phyloP scores from a whole-genome alignment of 2,888 invertebrate species.

The Drosophila aldrichi region DNA sequence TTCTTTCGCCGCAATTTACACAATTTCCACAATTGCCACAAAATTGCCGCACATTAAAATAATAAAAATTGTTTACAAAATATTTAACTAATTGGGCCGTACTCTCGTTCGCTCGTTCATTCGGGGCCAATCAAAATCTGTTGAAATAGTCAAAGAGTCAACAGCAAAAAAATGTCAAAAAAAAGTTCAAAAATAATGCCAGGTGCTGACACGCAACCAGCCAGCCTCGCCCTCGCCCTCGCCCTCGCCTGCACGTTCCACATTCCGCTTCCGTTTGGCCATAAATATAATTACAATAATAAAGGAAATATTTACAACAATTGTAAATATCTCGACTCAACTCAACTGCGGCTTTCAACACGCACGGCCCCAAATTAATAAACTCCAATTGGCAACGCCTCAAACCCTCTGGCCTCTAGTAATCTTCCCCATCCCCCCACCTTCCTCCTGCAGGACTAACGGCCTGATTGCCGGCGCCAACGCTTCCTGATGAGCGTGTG shows the following conservation, averaged over 20 bases:
- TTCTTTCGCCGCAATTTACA: conserved; percentile 17
- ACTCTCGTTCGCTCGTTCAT: background rate
- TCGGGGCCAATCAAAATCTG: conserved; percentile 54
- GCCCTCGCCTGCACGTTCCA: conserved; percentile 19
- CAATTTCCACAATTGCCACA: conserved; percentile 30
- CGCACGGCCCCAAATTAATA: conserved; percentile 78
- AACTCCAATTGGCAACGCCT: conserved; percentile 73
- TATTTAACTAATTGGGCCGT: conserved; percentile 40
- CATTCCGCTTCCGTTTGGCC: conserved; percentile 34
- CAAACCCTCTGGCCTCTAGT: background rate
- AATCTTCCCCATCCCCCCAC: too few relatives aligned
- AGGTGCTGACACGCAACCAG: conserved; percentile 60
- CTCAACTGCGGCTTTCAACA: conserved; percentile 56
- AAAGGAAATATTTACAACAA: conserved; percentile 82
- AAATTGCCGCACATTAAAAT: conserved; percentile 30
- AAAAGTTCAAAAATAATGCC: background rate
- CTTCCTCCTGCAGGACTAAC: background rate
- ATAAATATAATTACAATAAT: conserved; percentile 82
- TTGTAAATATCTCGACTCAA: conserved; percentile 77
- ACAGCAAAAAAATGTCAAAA: conserved; percentile 15
- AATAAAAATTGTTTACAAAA: conserved; percentile 39
- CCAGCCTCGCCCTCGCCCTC: background rate
- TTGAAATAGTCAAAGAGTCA: conserved; percentile 57
- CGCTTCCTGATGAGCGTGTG: conserved; percentile 78
- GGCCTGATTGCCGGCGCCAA: conserved; percentile 68